Conservation (phyloP, 2,797 vertebrate species). For the Peromyscus attwateri region DNA sequence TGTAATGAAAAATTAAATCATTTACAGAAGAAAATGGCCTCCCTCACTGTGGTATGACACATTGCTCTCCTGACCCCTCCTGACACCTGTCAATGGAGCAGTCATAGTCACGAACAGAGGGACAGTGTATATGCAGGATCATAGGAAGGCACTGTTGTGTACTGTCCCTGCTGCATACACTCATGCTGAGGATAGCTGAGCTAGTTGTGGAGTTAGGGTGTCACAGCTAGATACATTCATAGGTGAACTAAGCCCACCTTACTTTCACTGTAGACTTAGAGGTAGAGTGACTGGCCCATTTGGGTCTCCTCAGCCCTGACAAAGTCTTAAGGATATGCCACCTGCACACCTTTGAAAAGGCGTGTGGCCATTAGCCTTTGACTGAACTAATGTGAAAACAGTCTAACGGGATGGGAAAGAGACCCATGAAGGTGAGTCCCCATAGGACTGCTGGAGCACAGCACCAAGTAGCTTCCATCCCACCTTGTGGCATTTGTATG, state of each 20-base stretch:
- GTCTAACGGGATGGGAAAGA: neutral
- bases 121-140: too few relatives aligned
- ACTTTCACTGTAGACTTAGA: neutral
- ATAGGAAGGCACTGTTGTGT: neutral
- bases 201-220: neutral
- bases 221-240: neutral
- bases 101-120: neutral
- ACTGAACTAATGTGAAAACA: neutral
- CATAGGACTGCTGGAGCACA: neutral
- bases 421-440: neutral
- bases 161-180: neutral
- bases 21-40: neutral
- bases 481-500: accelerated
- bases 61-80: neutral
- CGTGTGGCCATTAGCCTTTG: neutral
- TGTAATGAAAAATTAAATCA: neutral
- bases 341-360: neutral
- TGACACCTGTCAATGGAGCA: neutral
- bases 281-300: neutral
- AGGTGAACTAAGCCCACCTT: neutral
- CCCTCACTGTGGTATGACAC: neutral
- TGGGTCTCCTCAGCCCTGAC: neutral
- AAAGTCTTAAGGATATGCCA: neutral
- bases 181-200: neutral
- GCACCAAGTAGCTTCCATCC: neutral